Evolutionary conservation across 2,888 invertebrate genomes (phyloP).

Genomic region (Clitarchus hookeri): DNA sequence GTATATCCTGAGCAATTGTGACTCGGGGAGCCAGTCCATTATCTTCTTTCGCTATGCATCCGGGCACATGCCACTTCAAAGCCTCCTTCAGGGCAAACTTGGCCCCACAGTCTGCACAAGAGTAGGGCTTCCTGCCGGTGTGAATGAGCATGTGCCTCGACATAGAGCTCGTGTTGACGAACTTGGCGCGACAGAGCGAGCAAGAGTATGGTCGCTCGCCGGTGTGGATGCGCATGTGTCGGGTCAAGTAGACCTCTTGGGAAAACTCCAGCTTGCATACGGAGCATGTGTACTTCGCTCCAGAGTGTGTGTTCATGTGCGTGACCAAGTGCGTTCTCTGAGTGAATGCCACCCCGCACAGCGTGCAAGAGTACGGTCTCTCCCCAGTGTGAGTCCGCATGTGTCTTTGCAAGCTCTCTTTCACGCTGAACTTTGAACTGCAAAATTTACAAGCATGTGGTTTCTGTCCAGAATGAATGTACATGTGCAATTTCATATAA

Average conservation of each 20-base stretch:
- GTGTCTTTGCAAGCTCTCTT: not conserved
- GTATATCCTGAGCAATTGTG: too few species aligned
- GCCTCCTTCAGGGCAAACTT: not conserved
- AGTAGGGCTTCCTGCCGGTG: not conserved
- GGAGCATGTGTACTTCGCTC: constrained; percentile 12
- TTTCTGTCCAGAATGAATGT: not conserved
- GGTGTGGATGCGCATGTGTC: not conserved
- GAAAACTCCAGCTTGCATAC: not conserved
- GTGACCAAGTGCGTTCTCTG: constrained; percentile 24
- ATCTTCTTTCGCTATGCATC: too few species aligned
- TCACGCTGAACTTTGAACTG: not conserved
- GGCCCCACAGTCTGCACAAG: not conserved
- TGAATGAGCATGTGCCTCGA: not conserved
- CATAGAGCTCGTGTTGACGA: not conserved
- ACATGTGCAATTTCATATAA: not conserved
- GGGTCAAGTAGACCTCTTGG: not conserved
- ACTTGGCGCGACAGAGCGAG: not conserved
- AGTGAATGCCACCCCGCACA: constrained; percentile 23
- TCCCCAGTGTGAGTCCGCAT: constrained; percentile 19
- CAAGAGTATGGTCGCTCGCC: not conserved
- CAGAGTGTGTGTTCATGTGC: constrained; percentile 20
- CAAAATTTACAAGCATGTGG: not conserved
- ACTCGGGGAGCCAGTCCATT: too few species aligned
- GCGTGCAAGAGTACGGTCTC: constrained; percentile 21
- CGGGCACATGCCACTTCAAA: not conserved